phyloP scores from a whole-genome alignment of 2,888 invertebrate species.

The Diarsia rubi region DNA sequence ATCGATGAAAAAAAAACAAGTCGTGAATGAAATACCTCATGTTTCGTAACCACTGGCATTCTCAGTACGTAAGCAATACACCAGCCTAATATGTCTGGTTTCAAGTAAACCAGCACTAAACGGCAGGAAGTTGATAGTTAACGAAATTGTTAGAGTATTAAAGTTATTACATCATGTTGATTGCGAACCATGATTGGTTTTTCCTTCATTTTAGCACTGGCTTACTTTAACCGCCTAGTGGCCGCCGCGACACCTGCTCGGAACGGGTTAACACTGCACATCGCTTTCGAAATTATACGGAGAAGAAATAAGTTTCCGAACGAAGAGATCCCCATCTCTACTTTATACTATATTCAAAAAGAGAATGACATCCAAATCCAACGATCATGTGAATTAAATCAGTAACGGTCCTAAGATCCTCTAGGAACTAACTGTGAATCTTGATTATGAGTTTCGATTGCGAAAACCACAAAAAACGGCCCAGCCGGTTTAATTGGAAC shows the following conservation, averaged over 20 bases:
- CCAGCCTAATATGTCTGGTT: slow-evolving; percentile 12
- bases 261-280: slow-evolving; percentile 79
- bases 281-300: slow-evolving; percentile 80
- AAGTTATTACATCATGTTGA: slow-evolving; percentile 44
- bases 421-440: slow-evolving; percentile 30
- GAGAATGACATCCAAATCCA: slow-evolving; percentile 23
- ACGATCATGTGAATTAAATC: slow-evolving; percentile 13
- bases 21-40: slow-evolving; percentile 16
- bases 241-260: slow-evolving; percentile 67
- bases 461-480: slow-evolving; percentile 1
- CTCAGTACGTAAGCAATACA: slow-evolving; percentile 12
- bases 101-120: slow-evolving; percentile 42
- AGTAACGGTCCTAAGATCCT: slow-evolving; percentile 48
- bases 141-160: slow-evolving; percentile 42
- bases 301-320: slow-evolving; percentile 69
- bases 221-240: slow-evolving; percentile 56
- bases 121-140: slow-evolving; percentile 51
- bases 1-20: slow-evolving; percentile 4
- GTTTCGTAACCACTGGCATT: slow-evolving; percentile 28
- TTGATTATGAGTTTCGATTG: slow-evolving; percentile 4
- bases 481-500: not conserved
- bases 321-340: slow-evolving; percentile 17
- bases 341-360: slow-evolving; percentile 36
- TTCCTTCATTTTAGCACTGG: slow-evolving; percentile 59
- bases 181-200: slow-evolving; percentile 48